Conservation (phyloP, 2,888 invertebrate genomes). For the Stomorhina lunata region DNA sequence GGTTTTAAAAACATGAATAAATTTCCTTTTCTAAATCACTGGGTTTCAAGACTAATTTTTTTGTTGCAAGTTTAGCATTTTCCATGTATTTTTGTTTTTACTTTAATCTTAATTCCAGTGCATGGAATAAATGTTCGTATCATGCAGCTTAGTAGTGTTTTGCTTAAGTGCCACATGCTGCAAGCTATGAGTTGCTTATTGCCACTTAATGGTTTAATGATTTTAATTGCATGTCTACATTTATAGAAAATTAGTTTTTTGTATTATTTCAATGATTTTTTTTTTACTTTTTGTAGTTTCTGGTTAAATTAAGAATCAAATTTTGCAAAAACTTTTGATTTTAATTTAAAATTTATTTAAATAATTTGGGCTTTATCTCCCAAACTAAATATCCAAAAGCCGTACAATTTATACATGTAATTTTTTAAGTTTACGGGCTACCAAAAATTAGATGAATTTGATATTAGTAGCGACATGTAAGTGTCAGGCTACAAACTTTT, state of each 20-base stretch:
- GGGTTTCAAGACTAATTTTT: constrained; percentile 37
- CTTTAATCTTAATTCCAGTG: background rate
- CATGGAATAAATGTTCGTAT: too few species aligned
- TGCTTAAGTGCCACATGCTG: constrained; percentile 12
- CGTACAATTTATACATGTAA: too few species aligned
- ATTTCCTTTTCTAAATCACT: constrained; percentile 55
- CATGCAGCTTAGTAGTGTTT: background rate
- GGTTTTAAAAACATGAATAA: background rate
- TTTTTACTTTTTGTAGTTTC: too few species aligned
- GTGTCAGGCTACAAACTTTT: too few species aligned
- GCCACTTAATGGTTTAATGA: constrained; percentile 56
- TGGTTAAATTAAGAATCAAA: background rate
- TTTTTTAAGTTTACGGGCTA: too few species aligned
- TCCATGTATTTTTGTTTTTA: background rate
- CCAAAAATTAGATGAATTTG: too few species aligned
- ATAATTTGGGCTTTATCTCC: too few species aligned
- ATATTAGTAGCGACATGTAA: too few species aligned
- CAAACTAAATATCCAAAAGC: too few species aligned
- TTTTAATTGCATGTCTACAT: constrained; percentile 49
- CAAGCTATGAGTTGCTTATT: too few species aligned
- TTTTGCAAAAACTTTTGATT: too few species aligned
- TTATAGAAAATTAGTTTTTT: constrained; percentile 37
- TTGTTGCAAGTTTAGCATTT: constrained; percentile 8
- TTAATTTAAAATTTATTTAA: too few species aligned
- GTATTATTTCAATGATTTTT: constrained; percentile 27